Base-by-base conservation (phyloP, 2,888 invertebrate genomes). In the Elmis aenea region DNA sequence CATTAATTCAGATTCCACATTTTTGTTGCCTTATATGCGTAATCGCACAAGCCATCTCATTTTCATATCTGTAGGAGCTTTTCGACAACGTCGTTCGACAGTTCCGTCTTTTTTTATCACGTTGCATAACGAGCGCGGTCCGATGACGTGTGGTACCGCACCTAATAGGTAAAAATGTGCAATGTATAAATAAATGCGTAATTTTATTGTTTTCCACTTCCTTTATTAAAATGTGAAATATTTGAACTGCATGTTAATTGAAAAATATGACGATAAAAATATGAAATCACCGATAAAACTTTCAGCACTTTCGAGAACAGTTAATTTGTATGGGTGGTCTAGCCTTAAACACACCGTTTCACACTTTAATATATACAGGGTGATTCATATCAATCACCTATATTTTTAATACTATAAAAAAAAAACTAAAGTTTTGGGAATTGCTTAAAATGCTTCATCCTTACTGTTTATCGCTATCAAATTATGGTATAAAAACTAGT, bases 121-220 rank as follows among this genome's bases (percentile, higher is more conserved):
- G 15, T 22, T 15, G 27, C 13, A 6, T 9, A n/a, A 12, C 12
- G 25, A 15, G 15, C 16, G 22, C 16, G 24, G 15, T 12, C 15
- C 33, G 25, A 30, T 34, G 39, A 39, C 39, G 39, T 39, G 39
- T 26, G 27, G 13, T 30, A 35, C 34, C 35, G 35, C 13, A 32
- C 40, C 35, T 18, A 35, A 40, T 35, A 31, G 24, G 35, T 24
- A 34, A 29, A 32, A 39, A 39, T 35, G 31, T 37, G 37, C 31
- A 40, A 40, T 22, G 39, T 32, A 42, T 38, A 34, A 34, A 33
- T 36, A 41, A 41, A 35, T 41, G 36, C 36, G 41, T 33, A 36
- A 35, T 42, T 42, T 42, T 42, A 42, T 42, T 42, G 38, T 38
- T 26, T 42, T 33, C 42, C 25, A 42, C 33, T 42, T 42, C 42